Conservation (phyloP, 2,113 vertebrate genomes). For the Micronycteris hirsuta region DNA sequence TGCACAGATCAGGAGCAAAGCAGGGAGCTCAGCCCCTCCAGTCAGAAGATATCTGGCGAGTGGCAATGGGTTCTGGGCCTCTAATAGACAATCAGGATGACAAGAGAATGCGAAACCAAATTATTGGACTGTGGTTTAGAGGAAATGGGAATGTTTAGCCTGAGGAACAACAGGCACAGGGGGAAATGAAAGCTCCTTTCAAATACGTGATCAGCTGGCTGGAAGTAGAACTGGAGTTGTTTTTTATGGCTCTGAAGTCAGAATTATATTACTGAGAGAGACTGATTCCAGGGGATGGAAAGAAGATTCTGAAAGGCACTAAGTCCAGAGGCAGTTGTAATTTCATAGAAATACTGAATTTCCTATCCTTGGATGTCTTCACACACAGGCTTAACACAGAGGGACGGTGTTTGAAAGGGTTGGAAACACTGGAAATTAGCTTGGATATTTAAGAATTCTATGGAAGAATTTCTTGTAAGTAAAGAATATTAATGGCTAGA, state of each 20-base stretch:
- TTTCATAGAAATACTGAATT: slow-evolving; percentile 30
- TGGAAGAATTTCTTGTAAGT: slow-evolving; percentile 30
- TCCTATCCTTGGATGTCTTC: neutral
- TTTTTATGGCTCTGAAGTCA: slow-evolving; percentile 34
- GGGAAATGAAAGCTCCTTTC: slow-evolving; percentile 54
- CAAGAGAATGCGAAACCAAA: neutral
- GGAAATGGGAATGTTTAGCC: slow-evolving; percentile 54
- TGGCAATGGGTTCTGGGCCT: neutral
- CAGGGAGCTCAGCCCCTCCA: neutral
- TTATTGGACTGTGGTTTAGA: neutral
- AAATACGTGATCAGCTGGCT: slow-evolving; percentile 22
- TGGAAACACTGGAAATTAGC: slow-evolving; percentile 5
- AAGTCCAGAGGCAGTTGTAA: neutral
- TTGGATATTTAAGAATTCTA: slow-evolving; percentile 18
- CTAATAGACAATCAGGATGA: neutral
- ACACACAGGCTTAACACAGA: slow-evolving; percentile 7
- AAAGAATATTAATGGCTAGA: slow-evolving; percentile 27
- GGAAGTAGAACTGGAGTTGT: slow-evolving; percentile 14
- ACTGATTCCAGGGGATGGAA: slow-evolving; percentile 19
- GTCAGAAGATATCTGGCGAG: neutral
- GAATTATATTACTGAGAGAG: slow-evolving; percentile 21
- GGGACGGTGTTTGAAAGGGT: neutral
- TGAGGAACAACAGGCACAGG: slow-evolving; percentile 22
- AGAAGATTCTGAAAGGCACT: slow-evolving; percentile 20
- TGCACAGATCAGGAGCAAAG: neutral